Evolutionary conservation across 2,888 invertebrate species (phyloP).

Genomic region (Agrotis exclamationis): DNA sequence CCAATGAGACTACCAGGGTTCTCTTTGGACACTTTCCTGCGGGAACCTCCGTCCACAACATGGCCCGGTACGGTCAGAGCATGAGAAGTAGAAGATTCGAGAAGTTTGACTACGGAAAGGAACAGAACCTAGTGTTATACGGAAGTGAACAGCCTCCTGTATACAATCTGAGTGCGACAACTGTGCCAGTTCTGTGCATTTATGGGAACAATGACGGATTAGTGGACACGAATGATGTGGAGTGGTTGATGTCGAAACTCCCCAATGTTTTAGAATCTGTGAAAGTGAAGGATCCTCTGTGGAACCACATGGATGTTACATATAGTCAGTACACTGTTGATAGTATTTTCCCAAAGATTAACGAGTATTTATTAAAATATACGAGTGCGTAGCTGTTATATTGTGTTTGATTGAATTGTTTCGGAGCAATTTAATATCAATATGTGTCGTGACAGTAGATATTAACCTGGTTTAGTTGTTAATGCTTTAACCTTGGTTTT

Average conservation of each 20-base stretch:
- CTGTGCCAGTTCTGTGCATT: slow-evolving; percentile 75
- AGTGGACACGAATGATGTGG: slow-evolving; percentile 91
- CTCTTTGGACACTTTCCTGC: slow-evolving; percentile 79
- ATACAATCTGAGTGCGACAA: slow-evolving; percentile 75
- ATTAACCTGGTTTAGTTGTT: slow-evolving; percentile 40
- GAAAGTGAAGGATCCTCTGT: slow-evolving; percentile 88
- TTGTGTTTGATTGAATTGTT: slow-evolving; percentile 36
- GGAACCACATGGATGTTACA: slow-evolving; percentile 75
- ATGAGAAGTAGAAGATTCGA: slow-evolving; percentile 70
- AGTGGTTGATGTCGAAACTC: slow-evolving; percentile 87
- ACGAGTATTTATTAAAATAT: slow-evolving; percentile 81
- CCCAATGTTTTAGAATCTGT: slow-evolving; percentile 90
- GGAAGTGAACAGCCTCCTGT: slow-evolving; percentile 74
- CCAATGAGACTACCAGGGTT: slow-evolving; percentile 69
- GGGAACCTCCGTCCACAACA: slow-evolving; percentile 67
- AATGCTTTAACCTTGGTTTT: slow-evolving; percentile 27
- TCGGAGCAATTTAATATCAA: slow-evolving; percentile 34
- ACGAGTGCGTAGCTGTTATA: slow-evolving; percentile 40
- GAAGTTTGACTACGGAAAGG: slow-evolving; percentile 80
- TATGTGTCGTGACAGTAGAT: slow-evolving; percentile 22
- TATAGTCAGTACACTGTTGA: slow-evolving; percentile 71
- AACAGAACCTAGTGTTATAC: slow-evolving; percentile 74
- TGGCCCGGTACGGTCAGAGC: slow-evolving; percentile 81
- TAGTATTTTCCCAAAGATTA: slow-evolving; percentile 76
- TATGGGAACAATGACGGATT: slow-evolving; percentile 89